Percentiles rank a stretch among this genome's conserved stretches.
Conservation (phyloP, 2,888 invertebrate species). For the Mythimna loreyi region DNA sequence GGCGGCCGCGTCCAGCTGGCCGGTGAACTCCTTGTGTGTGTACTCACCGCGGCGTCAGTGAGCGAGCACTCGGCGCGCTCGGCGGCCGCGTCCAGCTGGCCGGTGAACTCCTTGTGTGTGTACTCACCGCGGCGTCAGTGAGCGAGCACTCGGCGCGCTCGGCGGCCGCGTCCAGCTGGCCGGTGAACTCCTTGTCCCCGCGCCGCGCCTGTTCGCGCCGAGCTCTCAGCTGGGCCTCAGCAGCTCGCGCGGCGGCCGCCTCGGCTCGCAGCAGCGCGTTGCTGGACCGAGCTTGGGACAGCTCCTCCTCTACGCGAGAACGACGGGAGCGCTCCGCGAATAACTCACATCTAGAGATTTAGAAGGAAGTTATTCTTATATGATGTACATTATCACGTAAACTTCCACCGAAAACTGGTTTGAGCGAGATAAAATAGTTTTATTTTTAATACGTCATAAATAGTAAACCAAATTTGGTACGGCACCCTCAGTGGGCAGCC, state of each 20-base stretch:
- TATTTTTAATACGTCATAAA: too few species aligned
- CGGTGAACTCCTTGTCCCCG: conserved; percentile 43
- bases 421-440: too few species aligned
- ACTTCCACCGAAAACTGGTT: too few species aligned
- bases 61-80: too few species aligned
- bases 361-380: neutral
- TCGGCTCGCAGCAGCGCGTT: conserved; percentile 67
- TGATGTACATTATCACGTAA: too few species aligned
- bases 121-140: conserved; percentile 65
- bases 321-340: conserved; percentile 84
- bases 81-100: too few species aligned
- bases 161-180: conserved; percentile 60
- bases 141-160: conserved; percentile 61
- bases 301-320: conserved; percentile 80
- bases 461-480: too few species aligned
- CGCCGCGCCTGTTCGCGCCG: conserved; percentile 51
- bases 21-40: neutral
- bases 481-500: too few species aligned
- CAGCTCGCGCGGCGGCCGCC: conserved; percentile 61
- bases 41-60: neutral
- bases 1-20: too few species aligned
- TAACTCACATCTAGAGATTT: conserved; percentile 78
- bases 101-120: neutral
- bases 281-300: conserved; percentile 66
- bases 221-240: conserved; percentile 58